Conservation (phyloP, 2,888 invertebrate species). For the Cheilosia urbana region DNA sequence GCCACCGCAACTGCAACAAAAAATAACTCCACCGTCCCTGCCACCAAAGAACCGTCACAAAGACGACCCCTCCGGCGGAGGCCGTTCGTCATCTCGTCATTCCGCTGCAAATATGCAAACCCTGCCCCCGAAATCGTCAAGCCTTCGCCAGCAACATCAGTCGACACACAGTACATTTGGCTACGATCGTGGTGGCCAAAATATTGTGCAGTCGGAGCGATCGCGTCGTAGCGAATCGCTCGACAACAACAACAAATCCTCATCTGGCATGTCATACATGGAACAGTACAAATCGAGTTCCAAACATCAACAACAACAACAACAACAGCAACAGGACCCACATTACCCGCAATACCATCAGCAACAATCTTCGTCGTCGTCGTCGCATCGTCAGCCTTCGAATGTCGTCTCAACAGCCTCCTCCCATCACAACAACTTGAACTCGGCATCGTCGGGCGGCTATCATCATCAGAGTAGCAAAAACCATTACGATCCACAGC, state of each 20-base stretch:
- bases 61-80: constrained; percentile 76
- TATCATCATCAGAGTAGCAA: constrained; percentile 77
- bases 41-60: constrained; percentile 84
- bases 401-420: constrained; percentile 73
- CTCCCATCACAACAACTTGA: constrained; percentile 75
- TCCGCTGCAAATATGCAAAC: constrained; percentile 81
- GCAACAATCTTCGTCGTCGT: constrained; percentile 75
- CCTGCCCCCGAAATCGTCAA: constrained; percentile 82
- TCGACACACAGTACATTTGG: constrained; percentile 79
- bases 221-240: constrained; percentile 81
- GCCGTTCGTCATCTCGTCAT: constrained; percentile 77
- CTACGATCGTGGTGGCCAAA: constrained; percentile 79
- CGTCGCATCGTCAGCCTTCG: constrained; percentile 75
- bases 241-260: constrained; percentile 78
- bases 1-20: constrained; percentile 74
- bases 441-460: constrained; percentile 43
- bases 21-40: constrained; percentile 81
- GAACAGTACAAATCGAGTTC: constrained; percentile 79
- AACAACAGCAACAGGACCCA: constrained; percentile 76
- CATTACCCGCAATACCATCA: constrained; percentile 80
- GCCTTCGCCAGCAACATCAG: constrained; percentile 80
- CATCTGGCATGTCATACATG: constrained; percentile 78
- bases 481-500: constrained; percentile 75
- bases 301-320: constrained; percentile 72
- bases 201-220: constrained; percentile 78